phyloP scores from a whole-genome alignment of 2,797 vertebrate genomes.

The Ibycter americanus region DNA sequence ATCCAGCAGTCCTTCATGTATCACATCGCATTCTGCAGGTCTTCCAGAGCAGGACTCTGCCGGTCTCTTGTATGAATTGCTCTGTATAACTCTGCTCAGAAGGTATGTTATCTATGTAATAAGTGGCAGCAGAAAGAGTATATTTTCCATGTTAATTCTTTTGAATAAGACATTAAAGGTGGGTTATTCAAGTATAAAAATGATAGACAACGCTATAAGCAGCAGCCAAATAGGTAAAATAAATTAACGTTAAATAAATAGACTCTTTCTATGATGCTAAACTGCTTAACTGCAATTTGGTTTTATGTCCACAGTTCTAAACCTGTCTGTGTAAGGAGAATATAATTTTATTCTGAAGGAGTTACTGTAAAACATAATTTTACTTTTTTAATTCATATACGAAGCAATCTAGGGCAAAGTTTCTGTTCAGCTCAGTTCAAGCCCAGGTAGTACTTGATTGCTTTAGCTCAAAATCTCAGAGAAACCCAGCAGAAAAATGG shows the following conservation, averaged over 20 bases:
- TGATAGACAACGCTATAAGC: background rate
- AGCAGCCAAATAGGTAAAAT: background rate
- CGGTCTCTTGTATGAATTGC: constrained; percentile 70
- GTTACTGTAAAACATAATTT: background rate
- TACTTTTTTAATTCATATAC: background rate
- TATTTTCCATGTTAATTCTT: background rate
- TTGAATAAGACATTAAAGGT: background rate
- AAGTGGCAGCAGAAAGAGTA: background rate
- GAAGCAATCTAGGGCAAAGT: background rate
- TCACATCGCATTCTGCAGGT: background rate
- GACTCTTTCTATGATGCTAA: background rate
- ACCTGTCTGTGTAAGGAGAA: background rate
- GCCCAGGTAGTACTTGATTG: background rate
- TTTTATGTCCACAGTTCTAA: background rate
- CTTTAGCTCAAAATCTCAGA: background rate
- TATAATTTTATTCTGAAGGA: background rate
- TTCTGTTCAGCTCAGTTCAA: background rate
- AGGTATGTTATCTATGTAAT: constrained; percentile 78
- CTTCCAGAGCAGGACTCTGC: background rate
- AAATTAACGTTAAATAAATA: background rate
- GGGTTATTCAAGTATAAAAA: background rate
- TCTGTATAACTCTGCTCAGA: constrained; percentile 79
- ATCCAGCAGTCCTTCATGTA: constrained; percentile 77
- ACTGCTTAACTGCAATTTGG: background rate
- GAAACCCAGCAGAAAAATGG: background rate